Evolutionary conservation across 2,113 vertebrate species (phyloP).

Genomic region (Leucopsar rothschildi): DNA sequence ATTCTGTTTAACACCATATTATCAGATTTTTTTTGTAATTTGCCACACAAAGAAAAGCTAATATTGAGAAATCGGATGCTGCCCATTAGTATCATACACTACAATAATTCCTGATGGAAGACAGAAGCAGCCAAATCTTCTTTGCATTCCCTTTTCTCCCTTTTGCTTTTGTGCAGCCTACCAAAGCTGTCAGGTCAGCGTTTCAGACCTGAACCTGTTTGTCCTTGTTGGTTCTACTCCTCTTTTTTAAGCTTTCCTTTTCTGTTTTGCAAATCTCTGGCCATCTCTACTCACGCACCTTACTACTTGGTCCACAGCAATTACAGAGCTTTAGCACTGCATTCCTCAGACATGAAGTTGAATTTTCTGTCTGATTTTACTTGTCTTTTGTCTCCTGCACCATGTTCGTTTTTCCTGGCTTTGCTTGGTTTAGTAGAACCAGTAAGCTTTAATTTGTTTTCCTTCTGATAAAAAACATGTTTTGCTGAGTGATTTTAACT

Average conservation of each 20-base stretch:
- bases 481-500: background rate
- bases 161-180: background rate
- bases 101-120: background rate
- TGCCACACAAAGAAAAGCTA: background rate
- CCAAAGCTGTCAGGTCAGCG: rapidly evolving
- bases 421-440: background rate
- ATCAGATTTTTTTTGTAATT: background rate
- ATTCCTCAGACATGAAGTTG: background rate
- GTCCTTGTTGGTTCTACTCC: background rate
- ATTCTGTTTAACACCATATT: background rate
- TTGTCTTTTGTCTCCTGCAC: background rate
- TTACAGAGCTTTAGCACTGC: background rate
- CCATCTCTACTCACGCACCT: background rate
- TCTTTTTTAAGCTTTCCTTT: background rate
- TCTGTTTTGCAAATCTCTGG: background rate
- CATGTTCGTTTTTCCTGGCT: background rate
- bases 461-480: background rate
- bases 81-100: background rate
- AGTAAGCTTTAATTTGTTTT: background rate
- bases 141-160: background rate
- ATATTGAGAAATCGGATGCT: background rate
- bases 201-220: background rate
- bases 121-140: background rate
- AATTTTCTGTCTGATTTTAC: background rate
- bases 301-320: background rate